phyloP scores from a whole-genome alignment of 2,888 invertebrate species.

The Meiosimyza platycephala region DNA sequence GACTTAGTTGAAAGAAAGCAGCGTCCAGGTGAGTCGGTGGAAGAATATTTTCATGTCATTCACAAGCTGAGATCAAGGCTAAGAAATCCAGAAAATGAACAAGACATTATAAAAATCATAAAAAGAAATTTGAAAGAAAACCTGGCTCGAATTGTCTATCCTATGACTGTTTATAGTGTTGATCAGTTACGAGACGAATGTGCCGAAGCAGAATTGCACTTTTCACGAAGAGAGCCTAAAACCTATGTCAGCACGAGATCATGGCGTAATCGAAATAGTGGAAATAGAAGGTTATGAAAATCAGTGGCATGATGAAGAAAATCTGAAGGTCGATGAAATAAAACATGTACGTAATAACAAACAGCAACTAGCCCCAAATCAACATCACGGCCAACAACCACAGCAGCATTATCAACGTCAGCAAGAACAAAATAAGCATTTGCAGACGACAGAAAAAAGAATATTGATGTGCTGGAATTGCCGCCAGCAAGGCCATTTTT shows the following conservation, averaged over 20 bases:
- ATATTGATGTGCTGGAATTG: slow-evolving; percentile 24
- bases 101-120: slow-evolving; percentile 29
- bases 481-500: background rate
- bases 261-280: background rate
- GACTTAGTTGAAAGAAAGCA: slow-evolving; percentile 25
- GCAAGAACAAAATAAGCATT: background rate
- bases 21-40: slow-evolving; percentile 13
- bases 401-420: background rate
- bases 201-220: slow-evolving; percentile 23
- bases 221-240: background rate
- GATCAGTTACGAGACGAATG: slow-evolving; percentile 32
- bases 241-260: background rate
- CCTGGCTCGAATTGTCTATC: slow-evolving; percentile 18
- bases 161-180: slow-evolving; percentile 12
- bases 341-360: background rate
- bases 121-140: slow-evolving; percentile 28
- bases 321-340: background rate
- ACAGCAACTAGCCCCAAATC: background rate
- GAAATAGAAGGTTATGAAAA: background rate
- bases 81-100: slow-evolving; percentile 3
- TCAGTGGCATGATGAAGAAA: background rate
- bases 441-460: background rate
- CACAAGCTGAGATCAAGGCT: slow-evolving; percentile 23
- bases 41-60: slow-evolving; percentile 29
- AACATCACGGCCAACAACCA: background rate